Evolutionary conservation across 1,140 invertebrate genomes (phyloP), one percentile per base, ranked within the genome.

Genomic region (Vanessa atalanta): DNA sequence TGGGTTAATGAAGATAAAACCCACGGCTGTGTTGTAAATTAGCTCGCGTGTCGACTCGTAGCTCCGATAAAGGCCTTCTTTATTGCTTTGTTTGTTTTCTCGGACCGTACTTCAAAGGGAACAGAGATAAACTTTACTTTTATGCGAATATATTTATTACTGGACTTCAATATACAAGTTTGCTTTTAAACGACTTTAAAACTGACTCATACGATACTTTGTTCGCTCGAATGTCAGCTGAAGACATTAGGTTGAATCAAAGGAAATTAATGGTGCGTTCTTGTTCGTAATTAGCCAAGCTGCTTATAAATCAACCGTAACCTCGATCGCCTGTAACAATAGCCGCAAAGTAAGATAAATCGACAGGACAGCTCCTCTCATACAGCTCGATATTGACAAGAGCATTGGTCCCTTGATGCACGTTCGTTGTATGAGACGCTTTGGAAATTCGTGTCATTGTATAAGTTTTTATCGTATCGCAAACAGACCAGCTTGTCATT

Each of bases 1-100:
- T 93, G 89, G 91, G 89, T 92, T 93, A 93, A 93, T 93, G 91
- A 93, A 93, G 91, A 93, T 93, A 93, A 93, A 93, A 93, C 89
- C 86, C 83, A 87, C 87, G 89, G 89, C 88, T 82, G 89, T 93
- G 90, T 91, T 91, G 90, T 93, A 93, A 93, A 93, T 93, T 93
- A 93, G 91, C 89, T 92, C 84, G 89, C 89, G 91, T 93, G 89
- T 93, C 89, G 88, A 91, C 89, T 93, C 87, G 82, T 87, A 87
- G 87, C 89, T 91, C 85, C 87, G 91, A 93, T 91, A 91, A 93
- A 93, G 88, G 85, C 86, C 83, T 93, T 88, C 91, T 93, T 93
- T 93, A 93, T 93, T 93, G 86, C 91, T 91, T 85, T 93, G 91
- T 93, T 93, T 93, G 89, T 93, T 91, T 92, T 91, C 89, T 90